These are phyloP conservation scores for Enteromius unitaeniatus DNA, from an alignment of 2,797 vertebrate species.

Conservation along the genomic window DNA sequence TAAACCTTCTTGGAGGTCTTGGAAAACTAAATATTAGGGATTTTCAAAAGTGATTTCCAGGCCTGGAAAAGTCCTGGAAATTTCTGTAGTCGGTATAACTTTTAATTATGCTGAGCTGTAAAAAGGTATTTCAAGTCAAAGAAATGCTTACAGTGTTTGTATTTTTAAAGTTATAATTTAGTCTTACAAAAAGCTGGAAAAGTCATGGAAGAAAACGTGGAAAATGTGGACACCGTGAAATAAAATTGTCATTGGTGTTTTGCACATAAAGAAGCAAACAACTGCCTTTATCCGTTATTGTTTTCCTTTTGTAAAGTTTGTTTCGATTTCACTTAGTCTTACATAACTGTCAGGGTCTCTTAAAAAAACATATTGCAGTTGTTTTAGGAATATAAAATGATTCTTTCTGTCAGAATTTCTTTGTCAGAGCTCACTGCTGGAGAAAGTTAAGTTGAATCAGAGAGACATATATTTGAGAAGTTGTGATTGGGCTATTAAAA, in stretches of 20 bases:
- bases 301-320: background rate
- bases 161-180: background rate
- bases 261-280: background rate
- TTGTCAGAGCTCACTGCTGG: background rate
- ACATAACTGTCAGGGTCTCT: background rate
- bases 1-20: background rate
- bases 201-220: background rate
- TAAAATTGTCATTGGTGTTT: background rate
- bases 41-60: background rate
- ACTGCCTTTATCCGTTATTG: background rate
- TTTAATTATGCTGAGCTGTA: background rate
- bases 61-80: background rate
- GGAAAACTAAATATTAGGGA: constrained; percentile 17
- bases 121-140: background rate
- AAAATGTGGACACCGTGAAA: background rate
- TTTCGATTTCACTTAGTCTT: background rate
- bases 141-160: background rate
- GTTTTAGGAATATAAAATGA: constrained; percentile 13
- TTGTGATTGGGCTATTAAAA: constrained; percentile 9
- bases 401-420: constrained; percentile 14
- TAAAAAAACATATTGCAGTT: background rate
- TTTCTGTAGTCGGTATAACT: background rate
- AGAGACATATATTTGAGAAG: background rate
- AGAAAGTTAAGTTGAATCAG: background rate
- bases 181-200: background rate